Conservation (phyloP, 2,888 invertebrate genomes). For the Hedya salicella region DNA sequence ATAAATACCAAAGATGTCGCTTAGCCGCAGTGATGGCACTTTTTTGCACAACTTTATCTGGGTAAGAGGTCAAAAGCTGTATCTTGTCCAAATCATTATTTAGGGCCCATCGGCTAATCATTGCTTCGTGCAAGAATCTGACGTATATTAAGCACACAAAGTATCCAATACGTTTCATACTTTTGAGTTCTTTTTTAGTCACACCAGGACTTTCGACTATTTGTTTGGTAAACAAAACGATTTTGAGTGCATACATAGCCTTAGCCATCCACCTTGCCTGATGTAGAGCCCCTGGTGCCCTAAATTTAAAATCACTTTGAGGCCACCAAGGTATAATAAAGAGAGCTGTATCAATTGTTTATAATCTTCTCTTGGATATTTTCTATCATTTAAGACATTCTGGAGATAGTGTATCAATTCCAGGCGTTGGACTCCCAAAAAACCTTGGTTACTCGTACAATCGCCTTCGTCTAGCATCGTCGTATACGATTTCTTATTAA, state of each 20-base stretch:
- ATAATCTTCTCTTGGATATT: conserved; percentile 3
- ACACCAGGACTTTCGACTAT: background rate
- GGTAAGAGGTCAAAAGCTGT: no score
- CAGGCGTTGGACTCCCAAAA: no score
- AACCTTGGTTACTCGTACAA: no score
- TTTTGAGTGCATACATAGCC: no score
- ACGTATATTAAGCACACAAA: conserved; percentile 2
- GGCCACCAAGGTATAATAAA: no score
- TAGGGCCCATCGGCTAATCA: background rate
- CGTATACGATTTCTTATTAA: background rate
- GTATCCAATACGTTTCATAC: background rate
- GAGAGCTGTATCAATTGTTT: background rate
- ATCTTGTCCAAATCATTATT: no score
- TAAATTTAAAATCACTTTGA: background rate
- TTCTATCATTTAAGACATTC: background rate
- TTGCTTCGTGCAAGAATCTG: conserved; percentile 3
- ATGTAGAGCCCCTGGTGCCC: background rate
- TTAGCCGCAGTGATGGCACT: conserved; percentile 3
- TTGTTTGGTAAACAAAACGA: no score
- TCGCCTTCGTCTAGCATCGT: no score
- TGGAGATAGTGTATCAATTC: no score
- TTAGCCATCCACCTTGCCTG: no score
- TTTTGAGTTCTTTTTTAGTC: background rate
- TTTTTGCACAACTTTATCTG: background rate
- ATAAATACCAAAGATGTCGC: conserved; percentile 7